Evolutionary conservation across 2,113 vertebrate species (phyloP).

Genomic region (Columba livia): DNA sequence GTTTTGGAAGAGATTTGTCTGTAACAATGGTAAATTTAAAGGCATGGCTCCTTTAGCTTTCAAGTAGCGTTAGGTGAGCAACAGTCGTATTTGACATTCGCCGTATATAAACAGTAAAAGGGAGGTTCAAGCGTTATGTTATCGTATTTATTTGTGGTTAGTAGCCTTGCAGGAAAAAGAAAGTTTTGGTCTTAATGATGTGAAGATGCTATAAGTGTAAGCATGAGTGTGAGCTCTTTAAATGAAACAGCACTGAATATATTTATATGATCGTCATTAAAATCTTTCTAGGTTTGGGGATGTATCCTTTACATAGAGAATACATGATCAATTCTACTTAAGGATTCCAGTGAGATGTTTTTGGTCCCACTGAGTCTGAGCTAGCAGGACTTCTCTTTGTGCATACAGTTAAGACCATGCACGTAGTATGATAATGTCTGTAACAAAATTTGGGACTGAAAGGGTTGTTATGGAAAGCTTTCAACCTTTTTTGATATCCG

Average conservation of each 20-base stretch:
- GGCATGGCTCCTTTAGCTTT: neutral
- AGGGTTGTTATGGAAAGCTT: neutral
- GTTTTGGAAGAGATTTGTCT: neutral
- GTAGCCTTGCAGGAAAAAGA: neutral
- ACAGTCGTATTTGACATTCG: neutral
- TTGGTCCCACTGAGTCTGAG: neutral
- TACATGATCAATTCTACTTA: neutral
- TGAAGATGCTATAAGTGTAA: neutral
- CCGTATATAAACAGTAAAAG: neutral
- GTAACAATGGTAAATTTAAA: neutral
- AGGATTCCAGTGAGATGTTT: fast-evolving
- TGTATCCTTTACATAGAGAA: neutral
- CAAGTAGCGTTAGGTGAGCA: neutral
- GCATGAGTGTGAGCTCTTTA: neutral
- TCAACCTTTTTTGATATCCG: neutral
- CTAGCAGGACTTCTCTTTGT: neutral
- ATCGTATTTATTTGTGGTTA: neutral
- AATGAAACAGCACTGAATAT: neutral
- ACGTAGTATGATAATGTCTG: neutral
- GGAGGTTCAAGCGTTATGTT: neutral
- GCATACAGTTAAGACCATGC: neutral
- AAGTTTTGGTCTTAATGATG: neutral
- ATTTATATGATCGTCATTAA: neutral
- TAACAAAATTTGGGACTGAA: neutral
- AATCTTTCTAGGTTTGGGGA: neutral